Conservation (phyloP, 2,797 vertebrate species). For the Sebastes wilsoni region DNA sequence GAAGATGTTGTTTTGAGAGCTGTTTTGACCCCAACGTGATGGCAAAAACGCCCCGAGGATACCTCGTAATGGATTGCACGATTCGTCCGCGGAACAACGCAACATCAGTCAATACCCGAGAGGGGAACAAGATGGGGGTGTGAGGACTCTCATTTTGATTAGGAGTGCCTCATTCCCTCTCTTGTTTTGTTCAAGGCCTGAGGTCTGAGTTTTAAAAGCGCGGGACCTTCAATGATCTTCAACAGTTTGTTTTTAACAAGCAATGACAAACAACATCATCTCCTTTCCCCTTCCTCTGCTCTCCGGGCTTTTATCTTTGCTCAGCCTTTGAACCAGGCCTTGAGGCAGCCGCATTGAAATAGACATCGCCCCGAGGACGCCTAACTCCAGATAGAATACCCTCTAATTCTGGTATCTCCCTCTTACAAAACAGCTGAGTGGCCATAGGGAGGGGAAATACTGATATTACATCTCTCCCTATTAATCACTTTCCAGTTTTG, state of each 20-base stretch:
- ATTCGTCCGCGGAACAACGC: constrained; percentile 3
- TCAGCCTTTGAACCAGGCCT: constrained; percentile 69
- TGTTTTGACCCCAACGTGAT: constrained; percentile 57
- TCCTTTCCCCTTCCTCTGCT: constrained; percentile 9
- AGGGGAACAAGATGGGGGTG: constrained; percentile 20
- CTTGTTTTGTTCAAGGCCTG: constrained; percentile 56
- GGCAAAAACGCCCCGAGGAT: constrained; percentile 52
- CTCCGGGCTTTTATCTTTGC: constrained; percentile 65
- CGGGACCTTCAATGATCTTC: constrained; percentile 53
- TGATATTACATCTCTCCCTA: constrained; percentile 13
- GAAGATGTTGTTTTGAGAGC: constrained; percentile 61
- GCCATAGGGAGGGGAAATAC: constrained; percentile 6
- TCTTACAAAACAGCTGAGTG: constrained; percentile 30
- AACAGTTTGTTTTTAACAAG: constrained; percentile 68
- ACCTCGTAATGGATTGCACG: constrained; percentile 48
- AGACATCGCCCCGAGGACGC: constrained; percentile 54
- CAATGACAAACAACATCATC: constrained; percentile 66
- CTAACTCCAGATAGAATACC: constrained; percentile 34
- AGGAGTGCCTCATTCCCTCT: constrained; percentile 36
- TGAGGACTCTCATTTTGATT: constrained; percentile 61
- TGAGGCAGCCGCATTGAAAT: constrained; percentile 51
- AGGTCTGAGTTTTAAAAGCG: constrained; percentile 50
- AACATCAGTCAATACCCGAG: constrained; percentile 50
- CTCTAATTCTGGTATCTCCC: constrained; percentile 44
- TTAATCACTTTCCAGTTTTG: constrained; percentile 26